Conservation (phyloP, 2,113 vertebrate species). For the Leuciscus idus region DNA sequence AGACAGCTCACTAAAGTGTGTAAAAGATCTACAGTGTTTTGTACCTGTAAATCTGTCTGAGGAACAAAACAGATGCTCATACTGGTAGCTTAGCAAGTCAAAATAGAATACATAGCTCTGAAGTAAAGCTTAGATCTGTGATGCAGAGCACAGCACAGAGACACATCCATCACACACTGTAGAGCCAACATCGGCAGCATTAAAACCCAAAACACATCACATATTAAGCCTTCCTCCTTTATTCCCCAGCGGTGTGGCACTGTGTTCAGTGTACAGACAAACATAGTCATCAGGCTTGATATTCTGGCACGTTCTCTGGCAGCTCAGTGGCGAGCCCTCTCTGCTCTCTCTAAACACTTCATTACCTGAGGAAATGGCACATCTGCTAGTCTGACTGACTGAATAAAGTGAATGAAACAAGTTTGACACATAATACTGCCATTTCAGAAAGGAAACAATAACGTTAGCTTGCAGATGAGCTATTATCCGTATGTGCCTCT, state of each 20-base stretch:
- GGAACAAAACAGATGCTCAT: slow-evolving; percentile 3
- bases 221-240: neutral
- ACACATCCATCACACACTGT: neutral
- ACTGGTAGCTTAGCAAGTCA: neutral
- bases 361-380: slow-evolving; percentile 45
- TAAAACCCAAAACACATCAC: neutral
- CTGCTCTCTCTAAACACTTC: slow-evolving; percentile 32
- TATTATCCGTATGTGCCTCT: neutral
- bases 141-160: slow-evolving; percentile 11
- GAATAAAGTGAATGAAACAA: slow-evolving; percentile 1
- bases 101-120: neutral
- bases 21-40: neutral
- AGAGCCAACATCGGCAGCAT: neutral
- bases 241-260: neutral
- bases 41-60: neutral
- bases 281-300: slow-evolving; percentile 32
- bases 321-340: slow-evolving; percentile 19
- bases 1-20: neutral
- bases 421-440: neutral
- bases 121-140: neutral
- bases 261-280: slow-evolving; percentile 16
- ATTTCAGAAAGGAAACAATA: neutral
- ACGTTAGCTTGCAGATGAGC: neutral
- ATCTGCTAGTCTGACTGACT: slow-evolving; percentile 14
- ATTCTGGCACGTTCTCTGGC: slow-evolving; percentile 35